Base-by-base conservation (phyloP, 2,888 invertebrate genomes). In the Euzetes globulus region DNA sequence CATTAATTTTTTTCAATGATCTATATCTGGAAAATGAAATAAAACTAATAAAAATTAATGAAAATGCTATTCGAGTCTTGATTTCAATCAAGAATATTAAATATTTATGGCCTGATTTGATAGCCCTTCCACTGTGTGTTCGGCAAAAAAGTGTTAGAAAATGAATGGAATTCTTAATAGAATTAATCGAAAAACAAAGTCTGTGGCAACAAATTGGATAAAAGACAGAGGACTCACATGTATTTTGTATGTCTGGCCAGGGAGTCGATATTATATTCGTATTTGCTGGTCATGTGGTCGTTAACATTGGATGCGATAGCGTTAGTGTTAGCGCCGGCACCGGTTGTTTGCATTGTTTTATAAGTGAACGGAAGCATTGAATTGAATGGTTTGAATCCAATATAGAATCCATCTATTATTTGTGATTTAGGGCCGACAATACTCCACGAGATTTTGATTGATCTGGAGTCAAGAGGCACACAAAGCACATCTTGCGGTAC, bases 371-470 rank as follows among this genome's bases (percentile, higher is more conserved):
- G 76, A n/a, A 76, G 77, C 41, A 75, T 72, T 13, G 75, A 63
- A 17, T 75, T 77, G 19, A 76, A 65, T 52, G 77, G 76, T 74
- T 77, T 73, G 47, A 76, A 78, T 19, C 79, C 79, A 15, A 79
- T 78, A 41, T 78, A 79, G 72, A 78, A 79, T 25, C 79, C 79
- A 47, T 78, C 78, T n/a, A 79, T 75, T 52, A 47, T 60, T 63
- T 73, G 73, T 22, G 37, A 47, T 58, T 55, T 29, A 52, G 33
- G 58, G 27, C 45, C 47, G 25, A 52, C 45, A 60, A 75, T 70
- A 37, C 65, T 71, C 79, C 79, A 79, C 15, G 77, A 76, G 55
- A 79, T 74, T 60, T 77, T 74, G 29, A 79, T 77, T 22, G 79
- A 78, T 60, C 74, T 75, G 0, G 79, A 79, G 71, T 77, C 77